phyloP scores from a whole-genome alignment of 92 coral and sea anemone species.

The Palythoa grandis region DNA sequence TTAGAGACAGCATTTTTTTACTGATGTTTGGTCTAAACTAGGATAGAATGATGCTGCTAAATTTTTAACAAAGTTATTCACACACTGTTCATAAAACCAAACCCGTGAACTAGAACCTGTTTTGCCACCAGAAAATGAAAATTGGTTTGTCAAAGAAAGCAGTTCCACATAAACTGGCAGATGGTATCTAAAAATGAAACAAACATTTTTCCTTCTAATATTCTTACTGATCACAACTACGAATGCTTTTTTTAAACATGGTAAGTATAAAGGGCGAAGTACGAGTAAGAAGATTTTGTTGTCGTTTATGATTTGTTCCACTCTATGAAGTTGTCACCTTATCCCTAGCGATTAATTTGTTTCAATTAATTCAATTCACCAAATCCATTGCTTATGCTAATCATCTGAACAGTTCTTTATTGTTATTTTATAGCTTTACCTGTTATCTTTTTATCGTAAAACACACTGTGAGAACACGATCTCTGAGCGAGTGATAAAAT shows the following conservation, averaged over 20 bases:
- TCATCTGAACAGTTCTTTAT: background rate
- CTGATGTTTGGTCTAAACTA: background rate
- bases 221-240: slow-evolving; percentile 7
- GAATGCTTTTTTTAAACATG: slow-evolving; percentile 18
- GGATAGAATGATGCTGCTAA: background rate
- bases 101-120: slow-evolving; percentile 15
- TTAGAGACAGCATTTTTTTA: background rate
- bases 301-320: background rate
- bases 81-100: background rate
- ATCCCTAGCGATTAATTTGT: background rate
- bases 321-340: background rate
- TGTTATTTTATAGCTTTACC: background rate
- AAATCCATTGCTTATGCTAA: background rate
- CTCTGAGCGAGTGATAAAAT: background rate
- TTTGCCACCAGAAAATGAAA: slow-evolving; percentile 34
- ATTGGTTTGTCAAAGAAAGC: slow-evolving; percentile 3
- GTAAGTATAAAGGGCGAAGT: background rate
- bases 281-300: background rate
- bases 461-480: background rate
- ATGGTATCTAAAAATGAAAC: slow-evolving; percentile 12
- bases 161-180: background rate
- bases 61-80: slow-evolving; percentile 25
- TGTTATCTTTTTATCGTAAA: background rate
- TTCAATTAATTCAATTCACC: background rate
- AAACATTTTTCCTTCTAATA: background rate